Base-by-base conservation (phyloP, 2,113 vertebrate species). In the Poeciliopsis occidentalis region DNA sequence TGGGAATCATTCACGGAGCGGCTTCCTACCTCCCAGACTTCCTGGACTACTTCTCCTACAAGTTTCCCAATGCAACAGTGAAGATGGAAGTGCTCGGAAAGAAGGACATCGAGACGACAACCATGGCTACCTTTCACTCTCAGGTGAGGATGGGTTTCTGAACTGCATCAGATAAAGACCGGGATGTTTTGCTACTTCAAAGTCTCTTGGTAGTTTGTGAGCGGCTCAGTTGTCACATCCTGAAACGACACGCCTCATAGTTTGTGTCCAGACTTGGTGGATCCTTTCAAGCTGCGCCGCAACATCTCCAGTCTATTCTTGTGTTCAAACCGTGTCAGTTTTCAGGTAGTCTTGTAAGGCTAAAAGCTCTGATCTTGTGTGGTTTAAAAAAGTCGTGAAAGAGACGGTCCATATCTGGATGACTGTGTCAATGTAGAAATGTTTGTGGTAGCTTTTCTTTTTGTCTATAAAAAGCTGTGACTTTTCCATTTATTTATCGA, bases 1-100 rank as follows among this genome's bases (percentile, higher is more conserved):
- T 99, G 97, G 97, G 96, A 85, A 96, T 99, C 92, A 94, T 99
- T 91, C 98, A 99, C 76, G 98, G 98, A 88, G 98, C 98, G 60
- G 98, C 98, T 76, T 95, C 96, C 82, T 99, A 99, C 88, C 96
- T 99, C 92, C 98, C 98, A 80, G 98, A 99, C 94, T 98, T 99
- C 95, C 95, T 99, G 94, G 98, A 99, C 85, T 99, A 99, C 93
- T 99, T 99, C 95, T 98, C 97, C 2, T 96, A 94, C 94, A 98
- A 98, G 91, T 99, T 99, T 93, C 98, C 98, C 87, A 97, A 95
- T 78, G 96, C 98, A 2, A 96, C 96, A 62, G 98, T 99, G 87
- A 99, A 99, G 95, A 98, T 99, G 97, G 98, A 99, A 94, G 97
- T 99, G 92, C 95, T 99, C 75, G 98, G 98, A 89, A 99, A 99